Conservation (phyloP, 2,113 vertebrate species). For the Micronycteris hirsuta region DNA sequence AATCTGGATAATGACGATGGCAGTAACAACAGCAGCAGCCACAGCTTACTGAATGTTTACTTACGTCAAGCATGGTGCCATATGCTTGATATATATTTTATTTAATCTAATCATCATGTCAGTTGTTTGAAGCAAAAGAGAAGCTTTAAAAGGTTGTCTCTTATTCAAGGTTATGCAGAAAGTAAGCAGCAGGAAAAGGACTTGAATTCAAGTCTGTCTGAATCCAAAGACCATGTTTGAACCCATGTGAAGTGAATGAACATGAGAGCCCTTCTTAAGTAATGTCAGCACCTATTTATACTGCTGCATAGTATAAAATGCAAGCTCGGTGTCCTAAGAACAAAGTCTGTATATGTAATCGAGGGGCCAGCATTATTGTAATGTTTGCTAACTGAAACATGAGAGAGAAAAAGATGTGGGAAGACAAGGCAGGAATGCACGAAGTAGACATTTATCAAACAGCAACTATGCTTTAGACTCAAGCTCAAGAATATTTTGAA, state of each 20-base stretch:
- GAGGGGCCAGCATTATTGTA: not conserved
- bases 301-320: not conserved
- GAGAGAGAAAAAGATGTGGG: not conserved
- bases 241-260: not conserved
- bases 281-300: not conserved
- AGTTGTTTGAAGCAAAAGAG: not conserved
- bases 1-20: not conserved
- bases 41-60: not conserved
- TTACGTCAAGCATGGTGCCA: not conserved
- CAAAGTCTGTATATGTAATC: not conserved
- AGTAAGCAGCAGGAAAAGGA: not conserved
- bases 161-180: not conserved
- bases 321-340: not conserved
- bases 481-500: not conserved
- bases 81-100: not conserved
- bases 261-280: not conserved
- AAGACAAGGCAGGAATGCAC: not conserved
- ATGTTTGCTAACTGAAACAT: not conserved
- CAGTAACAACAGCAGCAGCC: not conserved
- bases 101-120: not conserved
- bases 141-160: not conserved
- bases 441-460: not conserved
- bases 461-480: not conserved
- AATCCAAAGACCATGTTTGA: not conserved
- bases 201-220: not conserved